A percentile compares a stretch with the other conserved stretches of the same genome.
phyloP scores from a whole-genome alignment of 2,888 invertebrate genomes.

The Leucania comma region DNA sequence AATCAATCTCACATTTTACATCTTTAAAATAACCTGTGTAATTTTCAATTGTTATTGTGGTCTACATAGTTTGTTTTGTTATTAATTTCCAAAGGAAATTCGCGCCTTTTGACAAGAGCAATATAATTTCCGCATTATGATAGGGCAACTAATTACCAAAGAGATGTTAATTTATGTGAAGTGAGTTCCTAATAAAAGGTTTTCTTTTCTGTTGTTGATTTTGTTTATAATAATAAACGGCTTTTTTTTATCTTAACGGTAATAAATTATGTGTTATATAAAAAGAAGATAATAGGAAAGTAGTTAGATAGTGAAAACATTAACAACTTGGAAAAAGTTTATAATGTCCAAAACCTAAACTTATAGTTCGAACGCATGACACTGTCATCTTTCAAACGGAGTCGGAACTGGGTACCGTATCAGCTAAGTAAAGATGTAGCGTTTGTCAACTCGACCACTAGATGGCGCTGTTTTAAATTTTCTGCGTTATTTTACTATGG shows the following conservation, averaged over 20 bases:
- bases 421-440: background rate
- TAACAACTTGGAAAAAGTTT: no score
- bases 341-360: no score
- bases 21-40: background rate
- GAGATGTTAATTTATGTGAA: background rate
- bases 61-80: no score
- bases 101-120: background rate
- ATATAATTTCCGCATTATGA: constrained; percentile 4
- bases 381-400: constrained; percentile 46
- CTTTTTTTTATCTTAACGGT: no score
- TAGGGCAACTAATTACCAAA: background rate
- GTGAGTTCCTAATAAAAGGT: background rate
- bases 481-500: background rate
- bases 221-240: no score
- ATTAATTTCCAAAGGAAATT: background rate
- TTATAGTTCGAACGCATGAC: background rate
- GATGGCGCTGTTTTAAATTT: constrained; percentile 43
- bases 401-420: constrained; percentile 24
- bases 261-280: no score
- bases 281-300: no score
- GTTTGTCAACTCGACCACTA: constrained; percentile 27
- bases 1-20: background rate
- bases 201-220: background rate
- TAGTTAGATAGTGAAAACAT: no score
- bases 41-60: background rate